Conservation (phyloP, 2,888 invertebrate species). For the Apotomis capreana region DNA sequence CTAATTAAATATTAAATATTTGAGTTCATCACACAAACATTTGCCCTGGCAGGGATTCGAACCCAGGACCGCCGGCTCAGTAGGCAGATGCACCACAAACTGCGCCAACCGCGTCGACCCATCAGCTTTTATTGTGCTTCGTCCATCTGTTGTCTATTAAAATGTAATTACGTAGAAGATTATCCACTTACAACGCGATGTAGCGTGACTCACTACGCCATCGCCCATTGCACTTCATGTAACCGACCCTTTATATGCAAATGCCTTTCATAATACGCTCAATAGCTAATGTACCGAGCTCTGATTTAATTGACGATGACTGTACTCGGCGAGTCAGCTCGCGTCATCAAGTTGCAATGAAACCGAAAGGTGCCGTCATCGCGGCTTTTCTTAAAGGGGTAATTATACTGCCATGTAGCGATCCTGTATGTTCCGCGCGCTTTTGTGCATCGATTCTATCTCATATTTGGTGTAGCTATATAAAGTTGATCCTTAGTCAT, state of each 20-base stretch:
- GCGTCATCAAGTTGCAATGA: constrained; percentile 21
- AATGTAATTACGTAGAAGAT: too few species aligned
- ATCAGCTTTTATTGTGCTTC: too few species aligned
- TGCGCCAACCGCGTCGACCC: too few species aligned
- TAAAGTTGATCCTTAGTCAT: not conserved
- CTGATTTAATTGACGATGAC: constrained; percentile 24
- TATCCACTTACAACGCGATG: too few species aligned
- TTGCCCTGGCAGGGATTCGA: too few species aligned
- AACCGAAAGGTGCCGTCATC: constrained; percentile 13
- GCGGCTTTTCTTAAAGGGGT: constrained; percentile 1
- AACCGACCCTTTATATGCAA: not conserved
- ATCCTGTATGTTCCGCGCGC: not conserved
- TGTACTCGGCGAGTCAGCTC: constrained; percentile 1
- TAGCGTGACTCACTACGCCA: not conserved
- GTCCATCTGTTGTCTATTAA: too few species aligned
- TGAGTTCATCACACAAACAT: too few species aligned
- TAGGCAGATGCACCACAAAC: too few species aligned
- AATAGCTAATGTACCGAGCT: constrained; percentile 23
- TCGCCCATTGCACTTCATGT: not conserved
- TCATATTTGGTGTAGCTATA: not conserved
- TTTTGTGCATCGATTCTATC: not conserved
- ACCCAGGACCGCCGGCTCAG: too few species aligned
- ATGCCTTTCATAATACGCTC: constrained; percentile 14
- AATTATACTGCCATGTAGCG: constrained; percentile 12
- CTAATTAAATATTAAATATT: too few species aligned